Percentiles rank a stretch among this genome's conserved stretches.
phyloP scores from a whole-genome alignment of 2,113 vertebrate genomes.

The Cheirogaleus medius region DNA sequence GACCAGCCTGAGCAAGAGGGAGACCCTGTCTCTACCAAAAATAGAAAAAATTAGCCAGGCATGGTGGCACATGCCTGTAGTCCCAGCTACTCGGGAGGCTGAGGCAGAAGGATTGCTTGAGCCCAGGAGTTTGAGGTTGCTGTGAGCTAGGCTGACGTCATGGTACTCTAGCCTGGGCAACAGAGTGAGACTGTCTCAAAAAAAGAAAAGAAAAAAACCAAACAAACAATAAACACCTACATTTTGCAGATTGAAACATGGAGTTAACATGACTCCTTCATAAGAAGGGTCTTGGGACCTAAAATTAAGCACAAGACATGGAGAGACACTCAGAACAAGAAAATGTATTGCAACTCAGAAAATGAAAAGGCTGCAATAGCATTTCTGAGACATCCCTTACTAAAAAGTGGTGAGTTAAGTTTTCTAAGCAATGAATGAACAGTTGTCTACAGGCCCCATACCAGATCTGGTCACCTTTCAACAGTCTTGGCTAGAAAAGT shows the following conservation, averaged over 20 bases:
- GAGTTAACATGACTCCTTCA: background rate
- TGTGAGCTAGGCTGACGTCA: too few species aligned
- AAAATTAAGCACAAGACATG: background rate
- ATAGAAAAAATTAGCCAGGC: too few species aligned
- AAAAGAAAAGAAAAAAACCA: too few species aligned
- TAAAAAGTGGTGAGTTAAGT: background rate
- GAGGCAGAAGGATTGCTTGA: too few species aligned
- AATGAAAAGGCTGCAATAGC: background rate
- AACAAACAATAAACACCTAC: too few species aligned
- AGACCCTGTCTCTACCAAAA: too few species aligned
- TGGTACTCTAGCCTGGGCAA: too few species aligned
- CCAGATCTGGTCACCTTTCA: background rate
- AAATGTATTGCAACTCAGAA: background rate
- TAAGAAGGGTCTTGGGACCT: background rate
- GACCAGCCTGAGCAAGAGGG: too few species aligned
- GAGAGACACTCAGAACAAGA: background rate
- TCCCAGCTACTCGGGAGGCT: too few species aligned
- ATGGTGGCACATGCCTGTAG: too few species aligned
- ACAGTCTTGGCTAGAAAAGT: background rate
- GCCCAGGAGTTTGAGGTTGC: too few species aligned
- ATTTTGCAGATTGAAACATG: background rate
- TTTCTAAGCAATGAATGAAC: background rate
- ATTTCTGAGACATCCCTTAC: background rate
- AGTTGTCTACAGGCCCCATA: background rate
- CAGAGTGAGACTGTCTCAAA: too few species aligned